Evolutionary conservation across 2,888 invertebrate species (phyloP).

Genomic region (Scaptomyza reducta): DNA sequence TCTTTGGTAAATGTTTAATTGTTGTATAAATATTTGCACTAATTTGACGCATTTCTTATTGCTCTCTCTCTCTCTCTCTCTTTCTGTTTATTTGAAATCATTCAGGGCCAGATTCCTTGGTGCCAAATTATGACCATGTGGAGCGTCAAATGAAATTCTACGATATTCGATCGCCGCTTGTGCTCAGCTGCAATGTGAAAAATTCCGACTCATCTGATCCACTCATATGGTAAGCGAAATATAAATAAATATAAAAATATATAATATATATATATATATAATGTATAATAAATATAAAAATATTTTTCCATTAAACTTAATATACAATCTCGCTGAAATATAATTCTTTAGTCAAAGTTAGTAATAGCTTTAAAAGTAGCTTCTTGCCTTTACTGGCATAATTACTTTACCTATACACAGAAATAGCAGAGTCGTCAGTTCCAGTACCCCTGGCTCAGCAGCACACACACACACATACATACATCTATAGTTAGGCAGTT

Average conservation of each 20-base stretch:
- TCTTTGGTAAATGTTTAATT: neutral
- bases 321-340: no score
- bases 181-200: conserved; percentile 83
- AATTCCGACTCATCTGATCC: conserved; percentile 37
- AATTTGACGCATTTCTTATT: conserved; percentile 36
- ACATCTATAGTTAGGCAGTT: conserved; percentile 68
- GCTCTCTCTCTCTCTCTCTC: conserved; percentile 7
- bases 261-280: no score
- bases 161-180: conserved; percentile 81
- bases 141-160: conserved; percentile 80
- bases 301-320: no score
- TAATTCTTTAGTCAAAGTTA: no score
- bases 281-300: no score
- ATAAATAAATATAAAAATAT: no score
- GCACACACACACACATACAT: conserved; percentile 1
- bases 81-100: conserved; percentile 31
- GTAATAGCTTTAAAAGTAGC: no score
- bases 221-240: conserved; percentile 66
- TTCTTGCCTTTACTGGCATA: no score
- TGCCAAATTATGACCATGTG: conserved; percentile 83
- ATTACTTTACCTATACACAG: no score
- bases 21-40: conserved; percentile 23
- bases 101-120: conserved; percentile 81
- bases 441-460: conserved; percentile 12
- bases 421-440: neutral